Evolutionary conservation across 2,888 invertebrate genomes (phyloP).

Genomic region (Epicampocera succincta): DNA sequence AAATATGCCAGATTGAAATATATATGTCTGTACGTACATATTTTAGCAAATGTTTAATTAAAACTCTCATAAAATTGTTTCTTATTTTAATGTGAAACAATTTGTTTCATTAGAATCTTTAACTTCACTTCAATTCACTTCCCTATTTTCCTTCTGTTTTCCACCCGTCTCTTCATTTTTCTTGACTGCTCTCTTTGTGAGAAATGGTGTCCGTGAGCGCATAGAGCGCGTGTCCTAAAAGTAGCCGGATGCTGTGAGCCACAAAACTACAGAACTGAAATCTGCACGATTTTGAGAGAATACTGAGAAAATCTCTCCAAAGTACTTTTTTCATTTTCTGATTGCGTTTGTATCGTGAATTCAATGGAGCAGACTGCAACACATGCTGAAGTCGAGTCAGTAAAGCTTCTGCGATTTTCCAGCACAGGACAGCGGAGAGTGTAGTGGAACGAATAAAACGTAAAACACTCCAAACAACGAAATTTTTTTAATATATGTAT

Average conservation of each 20-base stretch:
- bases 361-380: constrained; percentile 42
- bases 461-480: constrained; percentile 23
- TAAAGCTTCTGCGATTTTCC: constrained; percentile 78
- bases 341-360: constrained; percentile 30
- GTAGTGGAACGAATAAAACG: constrained; percentile 41
- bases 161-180: neutral
- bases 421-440: constrained; percentile 77
- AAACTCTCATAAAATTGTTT: neutral
- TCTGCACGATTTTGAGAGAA: constrained; percentile 39
- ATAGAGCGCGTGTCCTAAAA: constrained; percentile 43
- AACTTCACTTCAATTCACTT: constrained; percentile 25
- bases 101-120: constrained; percentile 32
- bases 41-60: neutral
- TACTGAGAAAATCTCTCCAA: constrained; percentile 51
- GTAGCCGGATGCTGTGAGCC: constrained; percentile 52
- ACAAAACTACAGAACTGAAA: constrained; percentile 58
- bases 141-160: neutral
- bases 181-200: neutral
- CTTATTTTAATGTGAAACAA: constrained; percentile 11
- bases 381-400: constrained; percentile 72
- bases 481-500: neutral
- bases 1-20: no score
- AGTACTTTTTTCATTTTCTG: neutral
- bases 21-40: no score
- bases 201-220: neutral